phyloP scores from a whole-genome alignment of 2,113 vertebrate genomes.

The Penelope pileata region DNA sequence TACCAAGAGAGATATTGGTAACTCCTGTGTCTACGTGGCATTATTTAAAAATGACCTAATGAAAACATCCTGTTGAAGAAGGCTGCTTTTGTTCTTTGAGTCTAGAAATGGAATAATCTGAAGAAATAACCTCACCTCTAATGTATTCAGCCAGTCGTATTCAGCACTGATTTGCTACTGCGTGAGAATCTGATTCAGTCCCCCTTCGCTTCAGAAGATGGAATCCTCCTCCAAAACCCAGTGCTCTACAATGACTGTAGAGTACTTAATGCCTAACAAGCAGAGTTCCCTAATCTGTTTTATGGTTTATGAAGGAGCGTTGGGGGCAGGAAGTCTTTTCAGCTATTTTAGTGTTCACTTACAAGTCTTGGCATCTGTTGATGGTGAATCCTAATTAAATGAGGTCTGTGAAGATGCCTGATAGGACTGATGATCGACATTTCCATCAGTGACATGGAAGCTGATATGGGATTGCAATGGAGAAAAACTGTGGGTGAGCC shows the following conservation, averaged over 20 bases:
- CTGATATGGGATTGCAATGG: not conserved
- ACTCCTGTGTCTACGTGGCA: not conserved
- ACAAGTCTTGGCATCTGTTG: not conserved
- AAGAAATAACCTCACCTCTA: conserved; percentile 1
- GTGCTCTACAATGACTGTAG: not conserved
- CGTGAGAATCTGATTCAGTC: not conserved
- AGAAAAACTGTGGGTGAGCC: not conserved
- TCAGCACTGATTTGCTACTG: not conserved
- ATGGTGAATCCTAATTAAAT: conserved; percentile 27
- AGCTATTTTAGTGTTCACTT: not conserved
- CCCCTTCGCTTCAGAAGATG: not conserved
- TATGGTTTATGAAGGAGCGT: not conserved
- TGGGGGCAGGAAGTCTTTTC: not conserved
- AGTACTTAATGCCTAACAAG: not conserved
- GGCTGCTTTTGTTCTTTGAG: not conserved
- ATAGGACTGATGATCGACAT: not conserved
- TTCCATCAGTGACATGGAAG: not conserved
- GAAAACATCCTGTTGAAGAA: not conserved
- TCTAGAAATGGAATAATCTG: not conserved
- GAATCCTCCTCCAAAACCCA: not conserved
- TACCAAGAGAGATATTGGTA: not conserved
- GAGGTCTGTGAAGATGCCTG: not conserved
- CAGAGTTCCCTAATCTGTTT: not conserved
- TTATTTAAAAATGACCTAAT: not conserved
- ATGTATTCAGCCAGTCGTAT: conserved; percentile 7